Percentiles rank a stretch among this genome's conserved stretches.
These are phyloP conservation scores for Oscheius sp. DNA, from an alignment of 2,888 invertebrate genomes.

Conservation along the genomic window DNA sequence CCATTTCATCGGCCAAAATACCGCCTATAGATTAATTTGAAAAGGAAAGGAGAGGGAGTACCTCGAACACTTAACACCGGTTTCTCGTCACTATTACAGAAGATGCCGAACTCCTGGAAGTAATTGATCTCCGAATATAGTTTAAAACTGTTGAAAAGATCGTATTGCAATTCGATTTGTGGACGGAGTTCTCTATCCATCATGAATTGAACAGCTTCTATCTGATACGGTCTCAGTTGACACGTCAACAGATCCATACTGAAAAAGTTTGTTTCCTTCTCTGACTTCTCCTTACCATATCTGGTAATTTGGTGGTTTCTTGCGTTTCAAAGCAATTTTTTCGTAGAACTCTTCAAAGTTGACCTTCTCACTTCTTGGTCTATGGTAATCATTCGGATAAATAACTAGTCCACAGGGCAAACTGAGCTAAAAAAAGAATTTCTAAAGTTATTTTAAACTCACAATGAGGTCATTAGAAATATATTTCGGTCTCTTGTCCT, in stretches of 20 bases:
- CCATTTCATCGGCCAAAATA: slow-evolving; percentile 84
- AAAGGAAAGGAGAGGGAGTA: not conserved
- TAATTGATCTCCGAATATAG: slow-evolving; percentile 20
- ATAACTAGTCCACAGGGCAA: not conserved
- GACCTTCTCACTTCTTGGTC: not conserved
- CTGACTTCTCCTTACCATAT: not conserved
- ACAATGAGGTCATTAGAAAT: too few relatives aligned
- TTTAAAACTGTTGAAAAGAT: not conserved
- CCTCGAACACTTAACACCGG: not conserved
- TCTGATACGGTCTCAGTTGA: slow-evolving; percentile 71
- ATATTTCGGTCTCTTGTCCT: too few relatives aligned
- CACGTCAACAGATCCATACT: slow-evolving; percentile 61
- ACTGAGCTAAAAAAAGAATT: not conserved
- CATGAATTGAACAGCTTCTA: slow-evolving; percentile 72
- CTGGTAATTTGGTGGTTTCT: not conserved
- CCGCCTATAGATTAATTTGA: slow-evolving; percentile 68
- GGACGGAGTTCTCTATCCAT: slow-evolving; percentile 65
- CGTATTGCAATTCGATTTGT: not conserved
- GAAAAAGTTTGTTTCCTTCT: not conserved
- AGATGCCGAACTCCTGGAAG: slow-evolving; percentile 32
- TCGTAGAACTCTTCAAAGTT: slow-evolving; percentile 21
- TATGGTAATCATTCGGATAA: not conserved
- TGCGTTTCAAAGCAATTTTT: not conserved
- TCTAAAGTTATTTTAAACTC: too few relatives aligned
- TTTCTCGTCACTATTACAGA: not conserved